A percentile compares a stretch with the other conserved stretches of the same genome.
Conservation (phyloP, 2,113 vertebrate genomes). For the Thamnaconus septentrionalis region DNA sequence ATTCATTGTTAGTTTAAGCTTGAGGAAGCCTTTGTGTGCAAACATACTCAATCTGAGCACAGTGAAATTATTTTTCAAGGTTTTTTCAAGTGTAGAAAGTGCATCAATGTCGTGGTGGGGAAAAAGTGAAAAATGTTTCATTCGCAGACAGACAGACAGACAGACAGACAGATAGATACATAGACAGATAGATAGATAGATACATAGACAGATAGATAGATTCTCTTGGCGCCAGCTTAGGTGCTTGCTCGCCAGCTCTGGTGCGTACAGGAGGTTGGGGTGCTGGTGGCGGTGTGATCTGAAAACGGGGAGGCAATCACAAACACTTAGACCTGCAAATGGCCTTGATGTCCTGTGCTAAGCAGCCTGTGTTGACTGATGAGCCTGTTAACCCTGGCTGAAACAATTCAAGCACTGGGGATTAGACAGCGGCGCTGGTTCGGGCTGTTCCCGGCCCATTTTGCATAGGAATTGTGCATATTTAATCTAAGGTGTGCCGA, state of each 20-base stretch:
- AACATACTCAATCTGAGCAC: no score
- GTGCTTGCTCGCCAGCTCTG: constrained; percentile 35
- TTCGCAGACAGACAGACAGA: no score
- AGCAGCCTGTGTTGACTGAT: constrained; percentile 75
- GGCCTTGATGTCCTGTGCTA: constrained; percentile 71
- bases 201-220: no score
- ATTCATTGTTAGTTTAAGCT: no score
- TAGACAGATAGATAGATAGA: no score
- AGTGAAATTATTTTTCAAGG: no score
- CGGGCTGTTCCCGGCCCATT: constrained; percentile 55
- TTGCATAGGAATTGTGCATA: constrained; percentile 78
- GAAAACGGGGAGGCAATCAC: constrained; percentile 66
- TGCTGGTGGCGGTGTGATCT: constrained; percentile 25
- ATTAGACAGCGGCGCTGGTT: constrained; percentile 67
- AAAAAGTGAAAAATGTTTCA: no score
- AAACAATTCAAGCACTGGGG: constrained; percentile 70
- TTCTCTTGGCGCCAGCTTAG: constrained; percentile 34
- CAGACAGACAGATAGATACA: no score
- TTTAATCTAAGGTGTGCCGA: constrained; percentile 74
- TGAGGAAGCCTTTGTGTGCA: no score
- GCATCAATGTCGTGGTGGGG: no score
- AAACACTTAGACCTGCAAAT: constrained; percentile 77
- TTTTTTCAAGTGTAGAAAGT: no score
- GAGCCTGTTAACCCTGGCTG: constrained; percentile 77
- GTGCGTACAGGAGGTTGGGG: constrained; percentile 14